phyloP scores from a whole-genome alignment of 1,140 invertebrate genomes.

The Drosophila bocki region DNA sequence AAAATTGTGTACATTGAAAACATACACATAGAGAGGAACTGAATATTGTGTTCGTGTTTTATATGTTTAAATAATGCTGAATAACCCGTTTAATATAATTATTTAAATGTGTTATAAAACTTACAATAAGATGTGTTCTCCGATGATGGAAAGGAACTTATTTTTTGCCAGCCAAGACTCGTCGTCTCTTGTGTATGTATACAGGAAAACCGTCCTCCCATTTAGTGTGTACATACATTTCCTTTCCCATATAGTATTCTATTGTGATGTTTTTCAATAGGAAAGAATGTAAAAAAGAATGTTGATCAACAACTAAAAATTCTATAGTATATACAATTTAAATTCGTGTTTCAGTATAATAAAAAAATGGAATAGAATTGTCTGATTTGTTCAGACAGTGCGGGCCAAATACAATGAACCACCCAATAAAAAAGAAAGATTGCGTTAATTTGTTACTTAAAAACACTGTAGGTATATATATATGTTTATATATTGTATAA shows the following conservation, averaged over 20 bases:
- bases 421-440: background rate
- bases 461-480: too few relatives aligned
- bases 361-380: background rate
- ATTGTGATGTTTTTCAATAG: constrained; percentile 1
- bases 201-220: constrained; percentile 9
- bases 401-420: background rate
- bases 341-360: too few relatives aligned
- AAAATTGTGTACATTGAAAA: constrained; percentile 21
- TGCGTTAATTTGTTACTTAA: background rate
- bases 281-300: background rate
- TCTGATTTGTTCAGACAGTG: background rate
- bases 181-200: constrained; percentile 12
- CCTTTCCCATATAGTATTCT: background rate
- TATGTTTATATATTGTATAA: too few relatives aligned
- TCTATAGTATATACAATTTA: background rate
- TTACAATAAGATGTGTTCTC: background rate
- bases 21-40: background rate
- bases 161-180: background rate
- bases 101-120: background rate
- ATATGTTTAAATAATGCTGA: background rate
- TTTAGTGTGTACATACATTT: constrained; percentile 12
- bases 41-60: background rate
- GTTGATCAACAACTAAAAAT: background rate
- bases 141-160: background rate
- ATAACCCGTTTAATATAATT: background rate